Evolutionary conservation across 2,797 vertebrate species (phyloP).

Genomic region (Ciconia nigra): DNA sequence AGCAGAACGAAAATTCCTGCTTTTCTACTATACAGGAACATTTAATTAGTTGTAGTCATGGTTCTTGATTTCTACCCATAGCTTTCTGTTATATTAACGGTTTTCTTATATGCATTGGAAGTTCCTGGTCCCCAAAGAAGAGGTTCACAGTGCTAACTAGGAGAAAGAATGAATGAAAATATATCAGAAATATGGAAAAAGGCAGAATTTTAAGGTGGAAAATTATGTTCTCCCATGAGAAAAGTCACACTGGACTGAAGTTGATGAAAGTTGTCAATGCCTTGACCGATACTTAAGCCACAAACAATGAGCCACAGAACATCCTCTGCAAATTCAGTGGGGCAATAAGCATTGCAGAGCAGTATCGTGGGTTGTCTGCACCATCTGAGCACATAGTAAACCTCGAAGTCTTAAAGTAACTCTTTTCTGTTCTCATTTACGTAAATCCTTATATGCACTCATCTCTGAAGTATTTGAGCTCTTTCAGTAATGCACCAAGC

Average conservation of each 20-base stretch:
- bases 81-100: neutral
- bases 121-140: neutral
- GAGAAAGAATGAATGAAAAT: neutral
- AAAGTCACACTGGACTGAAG: neutral
- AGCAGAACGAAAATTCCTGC: neutral
- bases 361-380: neutral
- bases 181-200: neutral
- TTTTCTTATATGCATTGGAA: neutral
- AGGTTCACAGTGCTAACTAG: neutral
- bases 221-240: neutral
- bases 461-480: neutral
- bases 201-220: neutral
- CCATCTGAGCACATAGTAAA: neutral
- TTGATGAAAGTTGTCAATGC: neutral
- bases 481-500: neutral
- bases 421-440: neutral
- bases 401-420: neutral
- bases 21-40: fast-evolving
- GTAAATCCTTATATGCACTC: neutral
- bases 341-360: neutral
- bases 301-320: neutral
- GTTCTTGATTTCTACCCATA: neutral
- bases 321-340: neutral
- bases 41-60: neutral
- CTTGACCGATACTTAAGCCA: neutral